Conservation (phyloP, 2,113 vertebrate species). For the Muscicapa adusta region DNA sequence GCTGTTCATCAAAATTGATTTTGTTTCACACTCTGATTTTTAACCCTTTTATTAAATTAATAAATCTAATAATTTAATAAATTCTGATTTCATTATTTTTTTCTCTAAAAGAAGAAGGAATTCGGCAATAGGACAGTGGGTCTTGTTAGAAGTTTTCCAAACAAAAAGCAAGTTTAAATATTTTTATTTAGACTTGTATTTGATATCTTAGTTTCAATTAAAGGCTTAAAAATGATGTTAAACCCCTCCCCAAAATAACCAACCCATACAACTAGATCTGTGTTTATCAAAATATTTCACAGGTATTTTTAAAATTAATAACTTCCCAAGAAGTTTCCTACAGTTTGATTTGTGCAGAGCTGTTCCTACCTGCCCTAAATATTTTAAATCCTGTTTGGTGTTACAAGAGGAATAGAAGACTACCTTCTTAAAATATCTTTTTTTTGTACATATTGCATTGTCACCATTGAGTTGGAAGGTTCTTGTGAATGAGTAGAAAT, state of each 20-base stretch:
- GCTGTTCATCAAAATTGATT: not conserved
- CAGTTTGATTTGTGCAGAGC: not conserved
- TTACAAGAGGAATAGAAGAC: not conserved
- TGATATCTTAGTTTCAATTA: not conserved
- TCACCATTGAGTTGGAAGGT: not conserved
- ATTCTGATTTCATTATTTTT: not conserved
- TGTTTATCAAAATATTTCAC: not conserved
- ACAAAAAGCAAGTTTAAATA: not conserved
- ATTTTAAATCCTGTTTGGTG: not conserved
- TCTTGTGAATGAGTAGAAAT: not conserved
- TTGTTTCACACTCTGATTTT: not conserved
- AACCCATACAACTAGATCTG: not conserved
- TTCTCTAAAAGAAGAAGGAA: not conserved
- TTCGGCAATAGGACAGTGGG: not conserved
- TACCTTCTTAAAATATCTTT: not conserved
- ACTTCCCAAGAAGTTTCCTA: not conserved
- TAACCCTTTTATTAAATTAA: not conserved
- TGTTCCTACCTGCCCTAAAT: not conserved
- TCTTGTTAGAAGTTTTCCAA: not conserved
- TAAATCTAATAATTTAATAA: not conserved
- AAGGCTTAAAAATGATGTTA: not conserved
- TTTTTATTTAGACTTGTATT: not conserved
- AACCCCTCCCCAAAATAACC: not conserved
- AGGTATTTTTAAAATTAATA: not conserved
- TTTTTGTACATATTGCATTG: accelerated